Conservation (phyloP, 2,797 vertebrate genomes). For the Pseudocheirus occidentalis region DNA sequence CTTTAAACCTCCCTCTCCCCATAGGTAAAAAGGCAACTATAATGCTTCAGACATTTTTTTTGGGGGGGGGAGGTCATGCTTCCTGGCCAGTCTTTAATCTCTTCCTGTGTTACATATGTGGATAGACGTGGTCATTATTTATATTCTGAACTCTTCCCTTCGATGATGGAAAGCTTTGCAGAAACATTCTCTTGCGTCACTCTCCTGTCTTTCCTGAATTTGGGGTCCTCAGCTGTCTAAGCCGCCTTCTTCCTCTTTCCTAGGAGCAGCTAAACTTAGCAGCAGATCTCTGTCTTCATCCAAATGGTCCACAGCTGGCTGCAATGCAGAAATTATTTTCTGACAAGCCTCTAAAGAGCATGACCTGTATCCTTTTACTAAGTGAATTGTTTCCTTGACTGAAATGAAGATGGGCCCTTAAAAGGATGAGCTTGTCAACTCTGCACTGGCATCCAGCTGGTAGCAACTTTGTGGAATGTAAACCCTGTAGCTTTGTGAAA, state of each 20-base stretch:
- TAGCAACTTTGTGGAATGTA: neutral
- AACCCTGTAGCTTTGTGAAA: neutral
- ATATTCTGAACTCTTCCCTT: slow-evolving; percentile 69
- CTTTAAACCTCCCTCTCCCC: neutral
- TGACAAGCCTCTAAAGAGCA: slow-evolving; percentile 31
- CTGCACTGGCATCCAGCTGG: neutral
- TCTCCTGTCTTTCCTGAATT: slow-evolving; percentile 63
- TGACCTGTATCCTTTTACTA: slow-evolving; percentile 48
- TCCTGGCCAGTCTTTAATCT: slow-evolving; percentile 97
- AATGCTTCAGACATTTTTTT: slow-evolving; percentile 11
- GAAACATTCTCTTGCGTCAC: slow-evolving; percentile 66
- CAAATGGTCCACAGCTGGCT: slow-evolving; percentile 79
- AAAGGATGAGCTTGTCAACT: neutral
- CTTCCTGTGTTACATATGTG: slow-evolving; percentile 84
- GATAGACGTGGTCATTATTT: slow-evolving; percentile 65
- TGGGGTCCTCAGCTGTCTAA: slow-evolving; percentile 20
- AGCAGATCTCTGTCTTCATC: slow-evolving; percentile 93
- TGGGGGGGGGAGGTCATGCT: slow-evolving; percentile 89
- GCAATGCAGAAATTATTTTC: neutral
- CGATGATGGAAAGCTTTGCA: slow-evolving; percentile 47
- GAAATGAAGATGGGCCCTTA: neutral
- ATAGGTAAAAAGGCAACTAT: neutral
- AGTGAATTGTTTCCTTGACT: neutral
- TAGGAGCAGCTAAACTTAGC: slow-evolving; percentile 88
- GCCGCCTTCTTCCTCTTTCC: slow-evolving; percentile 39